Conservation (phyloP, 2,797 vertebrate species). For the Falco cherrug region DNA sequence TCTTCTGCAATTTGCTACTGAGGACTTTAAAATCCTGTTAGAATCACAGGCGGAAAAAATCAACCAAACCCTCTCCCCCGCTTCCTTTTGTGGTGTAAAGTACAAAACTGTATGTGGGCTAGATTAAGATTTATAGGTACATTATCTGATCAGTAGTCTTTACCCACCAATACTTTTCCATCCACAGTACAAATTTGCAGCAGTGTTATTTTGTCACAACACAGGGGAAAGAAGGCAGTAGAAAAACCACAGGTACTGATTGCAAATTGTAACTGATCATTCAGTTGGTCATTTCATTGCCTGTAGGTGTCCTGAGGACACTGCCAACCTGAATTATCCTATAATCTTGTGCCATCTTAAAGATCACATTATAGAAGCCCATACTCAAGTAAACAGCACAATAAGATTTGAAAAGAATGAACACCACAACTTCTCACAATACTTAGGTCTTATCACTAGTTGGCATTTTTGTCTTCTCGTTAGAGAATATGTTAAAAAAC, state of each 20-base stretch:
- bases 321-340: not conserved
- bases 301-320: not conserved
- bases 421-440: not conserved
- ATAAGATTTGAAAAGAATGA: not conserved
- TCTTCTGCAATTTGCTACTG: not conserved
- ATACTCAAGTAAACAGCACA: not conserved
- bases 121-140: not conserved
- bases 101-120: not conserved
- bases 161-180: not conserved
- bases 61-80: rapidly evolving
- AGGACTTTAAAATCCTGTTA: not conserved
- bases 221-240: not conserved
- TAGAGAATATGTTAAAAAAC: not conserved
- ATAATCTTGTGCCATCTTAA: not conserved
- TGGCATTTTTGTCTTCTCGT: not conserved
- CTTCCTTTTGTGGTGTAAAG: not conserved
- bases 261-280: not conserved
- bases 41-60: not conserved
- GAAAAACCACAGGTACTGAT: not conserved
- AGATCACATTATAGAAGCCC: not conserved
- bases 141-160: not conserved
- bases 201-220: not conserved
- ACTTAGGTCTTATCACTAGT: not conserved
- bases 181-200: not conserved
- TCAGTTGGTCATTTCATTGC: not conserved